Base-by-base conservation (phyloP, 1,140 invertebrate species). In the Trichogramma pretiosum region DNA sequence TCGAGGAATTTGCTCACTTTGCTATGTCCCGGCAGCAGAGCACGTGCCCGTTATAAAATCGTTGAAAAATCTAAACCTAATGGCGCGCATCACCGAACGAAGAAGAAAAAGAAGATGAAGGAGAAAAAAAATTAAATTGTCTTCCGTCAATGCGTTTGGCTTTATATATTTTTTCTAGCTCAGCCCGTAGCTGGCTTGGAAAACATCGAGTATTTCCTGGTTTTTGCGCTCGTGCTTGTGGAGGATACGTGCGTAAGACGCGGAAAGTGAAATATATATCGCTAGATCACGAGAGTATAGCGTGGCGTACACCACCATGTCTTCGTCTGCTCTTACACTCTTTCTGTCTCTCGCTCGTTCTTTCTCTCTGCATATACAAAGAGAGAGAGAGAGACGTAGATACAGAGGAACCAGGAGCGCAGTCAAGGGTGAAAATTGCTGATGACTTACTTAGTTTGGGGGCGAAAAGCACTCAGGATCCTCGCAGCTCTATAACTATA, bases 341-440 rank as follows among this genome's bases (percentile, higher is more conserved):
- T n/a, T n/a, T n/a, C n/a, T n/a, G n/a, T n/a, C n/a, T n/a, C n/a
- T n/a, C n/a, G n/a, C n/a, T n/a, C n/a, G n/a, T n/a, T n/a, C n/a
- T n/a, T n/a, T n/a, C n/a, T n/a, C n/a, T n/a, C n/a, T n/a, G n/a
- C n/a, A n/a, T n/a, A n/a, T n/a, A n/a, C n/a, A 28, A 11, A 28
- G 11, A 28, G 24, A 28, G 24, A 28, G 24, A 28, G 24, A 28
- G 24, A 28, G 24, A 28, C 5, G 11, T 5, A 28, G 24, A 28
- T 7, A 28, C 5, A 28, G 24, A 28, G 24, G 11, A 11, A 28
- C 5, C 5, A 28, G 24, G 24, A 11, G 24, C 16, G 26, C 35
- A 46, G 34, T 50, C 42, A 22, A 40, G 42, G 42, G 43, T 50
- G 42, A 45, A 50, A 50, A 46, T 50, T 37, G 37, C 17, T 40